Percentiles rank a stretch among this genome's conserved stretches.
These are phyloP conservation scores for Dasyprocta punctata DNA, from an alignment of 2,113 vertebrate species.

Conservation along the genomic window DNA sequence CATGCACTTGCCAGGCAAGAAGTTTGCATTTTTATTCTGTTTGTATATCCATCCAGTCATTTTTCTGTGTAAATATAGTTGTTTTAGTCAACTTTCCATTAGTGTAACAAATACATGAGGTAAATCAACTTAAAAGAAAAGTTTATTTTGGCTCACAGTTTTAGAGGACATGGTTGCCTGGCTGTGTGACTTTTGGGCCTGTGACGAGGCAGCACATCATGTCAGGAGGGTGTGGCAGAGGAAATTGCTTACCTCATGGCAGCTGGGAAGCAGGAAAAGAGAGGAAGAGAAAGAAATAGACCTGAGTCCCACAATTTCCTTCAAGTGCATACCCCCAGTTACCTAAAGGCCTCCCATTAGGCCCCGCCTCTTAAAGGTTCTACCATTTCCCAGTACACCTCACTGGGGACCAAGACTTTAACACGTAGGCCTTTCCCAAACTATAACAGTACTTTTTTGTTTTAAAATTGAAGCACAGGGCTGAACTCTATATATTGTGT, in stretches of 20 bases:
- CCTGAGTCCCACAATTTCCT: background rate
- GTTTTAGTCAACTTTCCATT: background rate
- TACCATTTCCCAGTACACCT: background rate
- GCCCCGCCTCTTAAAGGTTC: background rate
- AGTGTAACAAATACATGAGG: background rate
- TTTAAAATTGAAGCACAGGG: background rate
- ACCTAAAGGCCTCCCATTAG: background rate
- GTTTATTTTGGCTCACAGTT: background rate
- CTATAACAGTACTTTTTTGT: background rate
- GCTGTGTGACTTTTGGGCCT: background rate
- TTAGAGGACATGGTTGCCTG: background rate
- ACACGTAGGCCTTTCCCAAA: background rate
- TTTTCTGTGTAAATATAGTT: constrained; percentile 11
- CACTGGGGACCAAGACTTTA: background rate
- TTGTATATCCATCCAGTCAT: background rate
- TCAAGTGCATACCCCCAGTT: no score
- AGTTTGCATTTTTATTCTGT: background rate
- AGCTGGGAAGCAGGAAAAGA: background rate
- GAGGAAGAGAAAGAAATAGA: background rate
- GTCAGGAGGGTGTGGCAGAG: background rate
- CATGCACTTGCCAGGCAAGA: background rate
- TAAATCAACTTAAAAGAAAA: background rate
- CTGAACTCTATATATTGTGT: background rate
- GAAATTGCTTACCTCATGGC: background rate
- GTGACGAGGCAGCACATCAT: background rate